Conservation (phyloP, 2,113 vertebrate genomes). For the Sceloporus tristichus region DNA sequence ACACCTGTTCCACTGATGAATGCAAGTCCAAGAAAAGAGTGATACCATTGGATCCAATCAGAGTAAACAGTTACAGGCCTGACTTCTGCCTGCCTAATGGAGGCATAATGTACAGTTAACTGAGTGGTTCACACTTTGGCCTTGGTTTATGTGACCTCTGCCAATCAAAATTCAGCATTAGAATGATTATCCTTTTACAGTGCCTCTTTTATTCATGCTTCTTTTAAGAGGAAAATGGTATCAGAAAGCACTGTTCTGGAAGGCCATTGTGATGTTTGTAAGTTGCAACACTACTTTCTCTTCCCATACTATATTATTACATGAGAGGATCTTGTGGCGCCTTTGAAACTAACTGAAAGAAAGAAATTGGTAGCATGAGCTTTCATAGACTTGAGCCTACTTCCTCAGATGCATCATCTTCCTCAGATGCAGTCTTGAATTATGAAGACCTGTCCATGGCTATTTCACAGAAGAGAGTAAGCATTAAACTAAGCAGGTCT, state of each 20-base stretch:
- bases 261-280: constrained; percentile 1
- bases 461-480: too few relatives aligned
- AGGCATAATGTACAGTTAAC: background rate
- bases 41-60: background rate
- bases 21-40: background rate
- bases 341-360: too few relatives aligned
- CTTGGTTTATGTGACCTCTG: background rate
- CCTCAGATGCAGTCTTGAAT: too few relatives aligned
- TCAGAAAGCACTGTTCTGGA: background rate
- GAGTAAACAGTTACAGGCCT: background rate
- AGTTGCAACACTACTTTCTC: background rate
- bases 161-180: background rate
- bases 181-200: background rate
- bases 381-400: too few relatives aligned
- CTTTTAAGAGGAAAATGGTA: constrained; percentile 8
- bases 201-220: background rate
- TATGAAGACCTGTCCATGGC: too few relatives aligned
- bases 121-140: background rate
- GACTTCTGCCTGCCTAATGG: background rate
- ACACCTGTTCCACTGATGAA: too few relatives aligned
- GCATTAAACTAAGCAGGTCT: too few relatives aligned
- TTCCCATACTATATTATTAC: too few relatives aligned
- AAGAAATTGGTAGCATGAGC: too few relatives aligned
- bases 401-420: too few relatives aligned
- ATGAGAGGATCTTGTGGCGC: too few relatives aligned